Evolutionary conservation across 2,797 vertebrate species (phyloP).

Genomic region (Limosa lapponica): DNA sequence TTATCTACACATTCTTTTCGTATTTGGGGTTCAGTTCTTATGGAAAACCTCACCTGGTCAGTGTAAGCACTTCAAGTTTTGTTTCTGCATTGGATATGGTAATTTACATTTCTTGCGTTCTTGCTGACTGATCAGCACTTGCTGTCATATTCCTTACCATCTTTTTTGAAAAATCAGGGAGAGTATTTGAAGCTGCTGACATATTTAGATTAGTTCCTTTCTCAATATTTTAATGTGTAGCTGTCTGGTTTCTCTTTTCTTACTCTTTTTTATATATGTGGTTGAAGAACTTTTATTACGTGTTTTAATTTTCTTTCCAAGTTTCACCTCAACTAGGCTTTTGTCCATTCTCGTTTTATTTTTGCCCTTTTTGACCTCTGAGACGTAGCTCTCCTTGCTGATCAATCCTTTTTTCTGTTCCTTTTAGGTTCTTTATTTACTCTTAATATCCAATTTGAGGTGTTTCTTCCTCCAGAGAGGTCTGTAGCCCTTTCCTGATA

Average conservation of each 20-base stretch:
- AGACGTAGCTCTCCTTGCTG: neutral
- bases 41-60: neutral
- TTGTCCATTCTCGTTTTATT: neutral
- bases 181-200: neutral
- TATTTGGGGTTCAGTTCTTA: neutral
- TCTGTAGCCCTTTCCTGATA: neutral
- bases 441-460: neutral
- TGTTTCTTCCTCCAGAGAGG: neutral
- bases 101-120: neutral
- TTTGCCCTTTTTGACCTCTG: neutral
- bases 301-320: slow-evolving; percentile 23
- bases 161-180: neutral
- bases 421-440: slow-evolving; percentile 6
- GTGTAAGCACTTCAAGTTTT: neutral
- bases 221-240: neutral
- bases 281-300: neutral
- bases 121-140: neutral
- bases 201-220: neutral
- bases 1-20: neutral
- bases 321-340: neutral
- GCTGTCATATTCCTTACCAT: neutral
- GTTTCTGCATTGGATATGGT: neutral
- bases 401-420: slow-evolving; percentile 12
- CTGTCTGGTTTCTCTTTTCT: neutral
- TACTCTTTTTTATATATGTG: neutral